These are phyloP conservation scores for Anthonomus grandis DNA, from an alignment of 1,140 invertebrate species.

Conservation along the genomic window DNA sequence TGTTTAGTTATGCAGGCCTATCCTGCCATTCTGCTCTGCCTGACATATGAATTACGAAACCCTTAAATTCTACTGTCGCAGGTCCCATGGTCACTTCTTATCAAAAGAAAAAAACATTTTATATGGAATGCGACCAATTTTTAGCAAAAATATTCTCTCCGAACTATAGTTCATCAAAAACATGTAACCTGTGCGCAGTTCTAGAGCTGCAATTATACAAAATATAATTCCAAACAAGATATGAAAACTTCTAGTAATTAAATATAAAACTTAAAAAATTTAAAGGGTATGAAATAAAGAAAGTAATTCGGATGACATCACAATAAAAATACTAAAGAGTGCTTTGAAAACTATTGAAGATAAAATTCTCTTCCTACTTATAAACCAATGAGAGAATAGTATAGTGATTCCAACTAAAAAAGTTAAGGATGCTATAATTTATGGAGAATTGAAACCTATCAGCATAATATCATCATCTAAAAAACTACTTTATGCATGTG, in stretches of 20 bases:
- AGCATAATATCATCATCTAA: background rate
- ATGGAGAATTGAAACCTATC: background rate
- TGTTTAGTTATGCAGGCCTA: too few relatives aligned
- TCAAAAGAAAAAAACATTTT: too few relatives aligned
- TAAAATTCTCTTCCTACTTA: background rate
- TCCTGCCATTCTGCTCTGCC: too few relatives aligned
- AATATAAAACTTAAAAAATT: background rate
- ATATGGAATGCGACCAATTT: too few relatives aligned
- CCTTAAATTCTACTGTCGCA: too few relatives aligned
- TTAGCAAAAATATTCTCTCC: too few relatives aligned
- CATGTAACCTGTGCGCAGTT: too few relatives aligned
- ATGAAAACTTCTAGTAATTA: background rate
- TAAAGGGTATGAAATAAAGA: background rate
- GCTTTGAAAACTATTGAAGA: background rate
- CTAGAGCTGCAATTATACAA: too few relatives aligned
- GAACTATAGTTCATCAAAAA: too few relatives aligned
- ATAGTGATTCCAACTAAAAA: background rate
- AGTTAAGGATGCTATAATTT: background rate
- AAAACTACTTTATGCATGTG: background rate
- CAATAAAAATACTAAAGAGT: background rate
- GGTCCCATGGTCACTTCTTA: too few relatives aligned
- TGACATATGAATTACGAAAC: too few relatives aligned
- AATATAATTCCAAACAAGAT: background rate
- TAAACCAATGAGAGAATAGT: background rate
- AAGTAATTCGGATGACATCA: background rate